Evolutionary conservation across 1,140 invertebrate species (phyloP), one percentile per base, ranked within the genome.

Genomic region (Penaeus japonicus): DNA sequence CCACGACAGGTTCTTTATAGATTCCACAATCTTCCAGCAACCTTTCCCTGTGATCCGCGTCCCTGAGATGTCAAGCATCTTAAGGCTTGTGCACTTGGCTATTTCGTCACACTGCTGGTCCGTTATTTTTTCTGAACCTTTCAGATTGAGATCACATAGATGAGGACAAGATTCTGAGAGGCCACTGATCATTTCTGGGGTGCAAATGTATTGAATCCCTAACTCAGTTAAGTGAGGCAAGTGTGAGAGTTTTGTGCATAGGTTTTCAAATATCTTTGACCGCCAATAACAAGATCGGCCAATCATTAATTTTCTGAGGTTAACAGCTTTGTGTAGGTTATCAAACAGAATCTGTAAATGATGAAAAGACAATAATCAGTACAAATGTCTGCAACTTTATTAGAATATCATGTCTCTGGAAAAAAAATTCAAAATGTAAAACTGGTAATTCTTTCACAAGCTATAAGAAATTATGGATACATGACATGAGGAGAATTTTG

Each of bases 11-110:
- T 30, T 47, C 18, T 85, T 87, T 18, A 90, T 53, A 39, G 80
- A 54, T 27, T 84, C 80, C 39, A 90, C 32, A 65, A 90, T 86
- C 39, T 85, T 81, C 84, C 87, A 89, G 54, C 87, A 90, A 27
- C 90, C 90, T 84, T 62, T 90, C 24, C 90, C 90, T 81, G 90
- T 90, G 75, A 90, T 89, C 80, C 86, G 80, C 55, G 90, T 90
- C 18, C 90, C 90, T 32, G 87, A 84, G 70, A 90, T 90, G 75
- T 90, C 89, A 3, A 90, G 84, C 7, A 4, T 35, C 4, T 54
- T 65, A 12, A 90, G 30, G 4, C 62, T 57, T 20, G 32, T 32
- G 55, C 86, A 90, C 30, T 87, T 84, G 27, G 81, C 73, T 55
- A 90, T 85, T 59, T 89, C 79, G 30, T 79, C 39, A 27, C 88